phyloP scores from a whole-genome alignment of 2,797 vertebrate genomes.

The Philypnodon macrostomus region DNA sequence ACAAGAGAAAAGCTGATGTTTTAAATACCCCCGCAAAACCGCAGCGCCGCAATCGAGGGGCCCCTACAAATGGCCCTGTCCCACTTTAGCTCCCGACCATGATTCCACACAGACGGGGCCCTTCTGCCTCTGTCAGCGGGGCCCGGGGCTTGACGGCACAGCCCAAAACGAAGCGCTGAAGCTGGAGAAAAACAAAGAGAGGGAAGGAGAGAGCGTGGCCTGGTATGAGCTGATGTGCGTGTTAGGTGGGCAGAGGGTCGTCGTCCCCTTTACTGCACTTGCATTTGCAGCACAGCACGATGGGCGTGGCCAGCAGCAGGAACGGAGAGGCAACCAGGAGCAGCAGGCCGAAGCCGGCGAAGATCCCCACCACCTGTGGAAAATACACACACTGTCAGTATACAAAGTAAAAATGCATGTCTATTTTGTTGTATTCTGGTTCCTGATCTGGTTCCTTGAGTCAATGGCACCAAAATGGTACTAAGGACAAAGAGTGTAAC shows the following conservation, averaged over 20 bases:
- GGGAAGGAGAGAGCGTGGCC: constrained; percentile 18
- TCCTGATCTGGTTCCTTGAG: too few relatives aligned
- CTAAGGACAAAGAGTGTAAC: too few relatives aligned
- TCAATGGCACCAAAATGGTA: too few relatives aligned
- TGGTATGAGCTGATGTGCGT: constrained; percentile 11
- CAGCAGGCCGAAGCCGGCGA: constrained; percentile 95
- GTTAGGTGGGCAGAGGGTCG: constrained; percentile 92
- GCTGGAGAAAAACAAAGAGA: constrained; percentile 59
- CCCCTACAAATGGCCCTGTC: constrained; percentile 13
- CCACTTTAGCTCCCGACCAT: constrained; percentile 29
- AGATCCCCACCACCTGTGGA: constrained; percentile 94
- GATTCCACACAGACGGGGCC: not conserved
- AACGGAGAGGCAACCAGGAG: constrained; percentile 96
- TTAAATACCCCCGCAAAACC: constrained; percentile 9
- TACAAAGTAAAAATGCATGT: too few relatives aligned
- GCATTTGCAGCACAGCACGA: constrained; percentile 97
- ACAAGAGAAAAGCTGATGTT: constrained; percentile 35
- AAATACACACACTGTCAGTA: not conserved
- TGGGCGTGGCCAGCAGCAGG: constrained; percentile 94
- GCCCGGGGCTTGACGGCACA: constrained; percentile 43
- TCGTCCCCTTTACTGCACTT: constrained; percentile 98
- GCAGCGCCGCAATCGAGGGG: constrained; percentile 8
- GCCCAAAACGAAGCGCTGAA: constrained; percentile 68
- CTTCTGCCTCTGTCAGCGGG: constrained; percentile 51
- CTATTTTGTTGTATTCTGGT: too few relatives aligned